phyloP scores from a whole-genome alignment of 1,140 invertebrate genomes.

The Leptinotarsa lineolata region DNA sequence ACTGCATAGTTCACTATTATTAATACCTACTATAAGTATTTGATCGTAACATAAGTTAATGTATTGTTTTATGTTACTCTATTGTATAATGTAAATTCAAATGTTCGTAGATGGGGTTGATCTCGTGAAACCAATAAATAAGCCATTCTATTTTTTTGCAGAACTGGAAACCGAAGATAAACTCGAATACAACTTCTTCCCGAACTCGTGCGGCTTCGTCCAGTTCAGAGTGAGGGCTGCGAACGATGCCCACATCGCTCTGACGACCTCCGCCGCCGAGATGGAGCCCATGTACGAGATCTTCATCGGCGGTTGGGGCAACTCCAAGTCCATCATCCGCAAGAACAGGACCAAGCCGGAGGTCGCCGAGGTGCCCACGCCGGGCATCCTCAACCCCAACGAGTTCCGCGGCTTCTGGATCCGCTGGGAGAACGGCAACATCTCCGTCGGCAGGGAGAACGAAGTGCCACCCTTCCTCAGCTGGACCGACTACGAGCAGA shows the following conservation, averaged over 20 bases:
- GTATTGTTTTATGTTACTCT: too few species aligned
- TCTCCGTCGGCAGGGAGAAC: conserved; percentile 71
- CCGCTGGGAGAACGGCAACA: conserved; percentile 69
- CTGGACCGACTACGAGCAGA: conserved; percentile 71
- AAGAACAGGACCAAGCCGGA: conserved; percentile 79
- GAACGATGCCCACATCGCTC: conserved; percentile 80
- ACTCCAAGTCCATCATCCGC: conserved; percentile 77
- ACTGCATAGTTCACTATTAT: background rate
- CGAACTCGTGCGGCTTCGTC: conserved; percentile 66
- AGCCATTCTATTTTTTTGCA: conserved; percentile 53
- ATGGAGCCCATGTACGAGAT: conserved; percentile 76
- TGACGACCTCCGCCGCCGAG: conserved; percentile 69
- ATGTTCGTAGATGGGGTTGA: background rate
- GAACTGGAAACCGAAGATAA: conserved; percentile 77
- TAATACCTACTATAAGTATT: background rate
- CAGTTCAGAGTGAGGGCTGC: conserved; percentile 75
- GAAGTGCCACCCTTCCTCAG: conserved; percentile 72
- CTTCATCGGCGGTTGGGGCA: conserved; percentile 84
- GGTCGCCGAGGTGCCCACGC: conserved; percentile 72
- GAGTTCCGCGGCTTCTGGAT: conserved; percentile 85
- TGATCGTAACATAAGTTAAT: background rate
- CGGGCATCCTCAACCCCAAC: conserved; percentile 67
- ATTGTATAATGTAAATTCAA: background rate
- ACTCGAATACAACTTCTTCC: conserved; percentile 80
- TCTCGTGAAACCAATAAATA: background rate